Conservation (phyloP, 2,797 vertebrate species). For the Rhinella marina region DNA sequence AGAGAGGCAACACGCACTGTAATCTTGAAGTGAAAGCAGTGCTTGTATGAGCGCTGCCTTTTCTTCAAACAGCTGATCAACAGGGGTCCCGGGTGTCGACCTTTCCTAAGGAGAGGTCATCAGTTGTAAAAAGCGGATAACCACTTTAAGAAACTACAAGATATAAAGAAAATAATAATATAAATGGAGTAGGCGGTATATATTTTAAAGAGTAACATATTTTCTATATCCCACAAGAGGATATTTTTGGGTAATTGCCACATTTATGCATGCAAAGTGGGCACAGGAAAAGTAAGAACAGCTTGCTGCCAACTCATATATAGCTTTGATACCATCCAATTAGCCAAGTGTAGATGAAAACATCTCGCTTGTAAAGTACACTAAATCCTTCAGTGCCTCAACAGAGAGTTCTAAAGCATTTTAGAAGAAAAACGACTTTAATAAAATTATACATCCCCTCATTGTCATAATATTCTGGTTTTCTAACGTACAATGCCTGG, state of each 20-base stretch:
- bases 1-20: no score
- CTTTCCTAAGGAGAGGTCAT: no score
- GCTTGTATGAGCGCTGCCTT: no score
- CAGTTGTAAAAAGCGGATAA: no score
- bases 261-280: slow-evolving; percentile 22
- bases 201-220: neutral
- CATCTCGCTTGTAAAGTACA: slow-evolving; percentile 24
- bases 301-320: slow-evolving; percentile 11
- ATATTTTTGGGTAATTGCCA: slow-evolving; percentile 25
- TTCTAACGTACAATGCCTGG: neutral
- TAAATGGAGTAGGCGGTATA: neutral
- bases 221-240: slow-evolving; percentile 13
- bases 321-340: slow-evolving; percentile 23
- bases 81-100: no score
- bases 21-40: no score
- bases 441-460: neutral
- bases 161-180: neutral
- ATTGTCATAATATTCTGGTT: neutral
- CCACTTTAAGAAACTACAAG: neutral
- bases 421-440: neutral
- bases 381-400: slow-evolving; percentile 31
- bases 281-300: slow-evolving; percentile 35
- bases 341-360: slow-evolving; percentile 14
- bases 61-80: no score
- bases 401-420: neutral